A percentile compares a stretch with the other conserved stretches of the same genome.
phyloP scores from a whole-genome alignment of 1,140 invertebrate genomes.

The Drosophila parvula region DNA sequence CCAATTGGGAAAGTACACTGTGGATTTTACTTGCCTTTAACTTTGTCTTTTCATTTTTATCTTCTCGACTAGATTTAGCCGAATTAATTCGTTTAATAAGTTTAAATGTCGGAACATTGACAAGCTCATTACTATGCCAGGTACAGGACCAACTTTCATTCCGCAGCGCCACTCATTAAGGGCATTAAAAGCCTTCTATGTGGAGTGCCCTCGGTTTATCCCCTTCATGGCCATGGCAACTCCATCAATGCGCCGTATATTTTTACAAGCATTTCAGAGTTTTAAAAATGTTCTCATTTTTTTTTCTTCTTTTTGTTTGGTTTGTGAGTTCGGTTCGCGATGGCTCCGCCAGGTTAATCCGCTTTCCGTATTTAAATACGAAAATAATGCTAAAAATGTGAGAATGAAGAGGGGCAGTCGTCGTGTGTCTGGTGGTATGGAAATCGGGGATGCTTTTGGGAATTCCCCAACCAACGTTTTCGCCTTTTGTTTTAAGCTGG shows the following conservation, averaged over 20 bases:
- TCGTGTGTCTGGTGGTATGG: neutral
- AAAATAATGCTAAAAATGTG: conserved; percentile 71
- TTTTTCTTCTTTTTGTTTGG: conserved; percentile 6
- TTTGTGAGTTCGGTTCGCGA: conserved; percentile 15
- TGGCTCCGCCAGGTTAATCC: conserved; percentile 67
- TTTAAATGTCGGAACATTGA: conserved; percentile 37
- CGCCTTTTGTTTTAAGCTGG: conserved; percentile 44
- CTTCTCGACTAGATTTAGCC: conserved; percentile 14
- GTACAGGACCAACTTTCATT: conserved; percentile 41
- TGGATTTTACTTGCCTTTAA: too few species aligned
- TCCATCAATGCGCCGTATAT: conserved; percentile 72
- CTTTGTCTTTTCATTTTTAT: neutral
- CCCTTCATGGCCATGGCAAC: conserved; percentile 61
- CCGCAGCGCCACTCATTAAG: conserved; percentile 66
- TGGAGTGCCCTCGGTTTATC: conserved; percentile 52
- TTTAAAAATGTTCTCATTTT: conserved; percentile 39
- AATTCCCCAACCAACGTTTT: conserved; percentile 12
- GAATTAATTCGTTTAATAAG: conserved; percentile 42
- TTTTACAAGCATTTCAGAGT: conserved; percentile 62
- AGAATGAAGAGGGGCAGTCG: conserved; percentile 7
- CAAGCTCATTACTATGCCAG: conserved; percentile 51
- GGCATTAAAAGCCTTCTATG: conserved; percentile 74
- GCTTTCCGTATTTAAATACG: conserved; percentile 81
- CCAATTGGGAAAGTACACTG: neutral
- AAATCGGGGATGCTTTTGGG: conserved; percentile 10